A percentile compares a stretch with the other conserved stretches of the same genome.
Conservation (phyloP, 2,113 vertebrate species). For the Cyanoramphus novaezelandiae region DNA sequence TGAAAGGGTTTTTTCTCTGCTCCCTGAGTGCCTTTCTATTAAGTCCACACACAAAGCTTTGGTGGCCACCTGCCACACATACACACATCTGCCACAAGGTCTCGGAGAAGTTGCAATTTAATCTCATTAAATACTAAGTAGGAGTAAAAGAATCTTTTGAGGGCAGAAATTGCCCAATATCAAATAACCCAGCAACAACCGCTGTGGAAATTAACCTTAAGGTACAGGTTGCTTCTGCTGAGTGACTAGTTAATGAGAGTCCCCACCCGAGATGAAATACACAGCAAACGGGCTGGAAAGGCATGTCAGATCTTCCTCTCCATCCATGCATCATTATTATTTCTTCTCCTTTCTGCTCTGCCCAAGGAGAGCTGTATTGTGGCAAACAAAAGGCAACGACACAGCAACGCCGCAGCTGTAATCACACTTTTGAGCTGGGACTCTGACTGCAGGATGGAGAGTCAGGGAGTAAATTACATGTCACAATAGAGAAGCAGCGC, state of each 20-base stretch:
- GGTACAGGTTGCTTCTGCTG: conserved; percentile 31
- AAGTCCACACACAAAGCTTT: conserved; percentile 51
- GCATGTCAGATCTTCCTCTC: conserved; percentile 39
- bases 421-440: conserved; percentile 29
- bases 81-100: conserved; percentile 18
- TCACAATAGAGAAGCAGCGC: neutral
- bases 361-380: conserved; percentile 47
- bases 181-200: conserved; percentile 52
- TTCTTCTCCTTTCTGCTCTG: conserved; percentile 30
- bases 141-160: conserved; percentile 58
- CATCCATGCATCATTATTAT: conserved; percentile 20
- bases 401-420: conserved; percentile 11
- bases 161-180: conserved; percentile 39
- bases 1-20: conserved; percentile 47
- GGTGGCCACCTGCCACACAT: conserved; percentile 51
- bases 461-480: conserved; percentile 25
- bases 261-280: conserved; percentile 61
- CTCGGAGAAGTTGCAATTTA: conserved; percentile 48
- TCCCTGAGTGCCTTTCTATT: conserved; percentile 38
- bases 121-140: conserved; percentile 55
- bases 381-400: conserved; percentile 63
- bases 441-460: conserved; percentile 7
- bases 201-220: conserved; percentile 60
- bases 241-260: conserved; percentile 46
- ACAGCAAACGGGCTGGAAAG: conserved; percentile 44